A percentile compares a stretch with the other conserved stretches of the same genome.
Conservation (phyloP, 2,888 invertebrate species). For the Acleris literana region DNA sequence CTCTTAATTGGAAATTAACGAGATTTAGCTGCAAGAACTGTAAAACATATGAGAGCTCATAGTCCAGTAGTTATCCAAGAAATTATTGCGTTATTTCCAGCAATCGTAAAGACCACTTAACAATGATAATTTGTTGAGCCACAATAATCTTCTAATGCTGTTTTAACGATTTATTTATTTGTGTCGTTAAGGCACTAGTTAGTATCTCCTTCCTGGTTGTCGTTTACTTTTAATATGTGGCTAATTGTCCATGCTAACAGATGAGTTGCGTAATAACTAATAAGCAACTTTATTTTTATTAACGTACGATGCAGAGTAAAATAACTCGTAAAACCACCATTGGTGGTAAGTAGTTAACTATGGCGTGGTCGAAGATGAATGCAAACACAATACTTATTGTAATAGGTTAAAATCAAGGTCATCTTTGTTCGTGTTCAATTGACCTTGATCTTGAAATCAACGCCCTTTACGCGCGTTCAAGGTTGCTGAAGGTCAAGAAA, state of each 20-base stretch:
- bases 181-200: conserved; percentile 12
- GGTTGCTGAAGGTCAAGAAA: too few species aligned
- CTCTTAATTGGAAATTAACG: too few species aligned
- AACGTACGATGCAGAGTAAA: background rate
- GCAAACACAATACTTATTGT: too few species aligned
- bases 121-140: conserved; percentile 5
- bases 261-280: background rate
- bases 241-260: conserved; percentile 14
- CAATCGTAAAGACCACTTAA: background rate
- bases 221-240: conserved; percentile 19
- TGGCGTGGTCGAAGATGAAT: too few species aligned
- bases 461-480: too few species aligned
- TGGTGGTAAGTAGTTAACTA: background rate
- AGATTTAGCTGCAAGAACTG: too few species aligned
- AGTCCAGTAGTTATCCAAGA: background rate
- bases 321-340: background rate
- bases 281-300: background rate
- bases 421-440: too few species aligned
- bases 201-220: conserved; percentile 5
- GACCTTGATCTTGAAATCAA: too few species aligned
- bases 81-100: background rate
- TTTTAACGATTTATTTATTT: conserved; percentile 35
- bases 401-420: too few species aligned
- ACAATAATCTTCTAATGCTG: conserved; percentile 19
- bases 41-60: too few species aligned